phyloP scores from a whole-genome alignment of 2,888 invertebrate genomes.

The Sympetrum striolatum region DNA sequence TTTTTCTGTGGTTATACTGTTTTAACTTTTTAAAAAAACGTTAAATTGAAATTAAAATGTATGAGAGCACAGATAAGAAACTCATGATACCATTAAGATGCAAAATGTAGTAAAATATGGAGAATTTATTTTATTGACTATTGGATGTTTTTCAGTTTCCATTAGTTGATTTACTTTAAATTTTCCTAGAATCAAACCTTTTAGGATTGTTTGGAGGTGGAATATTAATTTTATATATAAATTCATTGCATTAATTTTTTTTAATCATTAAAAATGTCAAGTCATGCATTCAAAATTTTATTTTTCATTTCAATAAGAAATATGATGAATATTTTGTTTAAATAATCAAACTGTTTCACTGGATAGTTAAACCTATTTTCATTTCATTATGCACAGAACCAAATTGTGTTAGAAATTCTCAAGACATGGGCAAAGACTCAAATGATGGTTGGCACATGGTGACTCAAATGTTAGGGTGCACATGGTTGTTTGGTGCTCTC shows the following conservation, averaged over 20 bases:
- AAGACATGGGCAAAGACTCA: conserved; percentile 12
- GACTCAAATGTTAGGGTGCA: conserved; percentile 13
- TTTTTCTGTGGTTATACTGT: not conserved
- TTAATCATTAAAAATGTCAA: not conserved
- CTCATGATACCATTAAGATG: not conserved
- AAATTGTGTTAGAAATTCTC: not conserved
- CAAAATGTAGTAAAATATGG: not conserved
- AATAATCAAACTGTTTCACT: not conserved
- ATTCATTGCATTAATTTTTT: no score
- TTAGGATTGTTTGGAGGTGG: no score
- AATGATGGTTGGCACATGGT: conserved; percentile 22
- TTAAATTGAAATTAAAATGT: not conserved
- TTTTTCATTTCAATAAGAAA: not conserved
- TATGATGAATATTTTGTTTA: not conserved
- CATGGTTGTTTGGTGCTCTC: conserved; percentile 40
- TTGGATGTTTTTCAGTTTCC: no score
- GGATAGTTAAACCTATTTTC: not conserved
- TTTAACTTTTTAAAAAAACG: not conserved
- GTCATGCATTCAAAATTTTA: not conserved
- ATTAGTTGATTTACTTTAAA: no score
- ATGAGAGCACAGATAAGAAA: not conserved
- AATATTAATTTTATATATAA: no score
- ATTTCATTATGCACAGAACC: not conserved
- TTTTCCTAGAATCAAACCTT: no score
- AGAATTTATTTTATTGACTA: no score